These are phyloP conservation scores for Diaprepes abbreviatus DNA, from an alignment of 2,888 invertebrate species.

Conservation along the genomic window DNA sequence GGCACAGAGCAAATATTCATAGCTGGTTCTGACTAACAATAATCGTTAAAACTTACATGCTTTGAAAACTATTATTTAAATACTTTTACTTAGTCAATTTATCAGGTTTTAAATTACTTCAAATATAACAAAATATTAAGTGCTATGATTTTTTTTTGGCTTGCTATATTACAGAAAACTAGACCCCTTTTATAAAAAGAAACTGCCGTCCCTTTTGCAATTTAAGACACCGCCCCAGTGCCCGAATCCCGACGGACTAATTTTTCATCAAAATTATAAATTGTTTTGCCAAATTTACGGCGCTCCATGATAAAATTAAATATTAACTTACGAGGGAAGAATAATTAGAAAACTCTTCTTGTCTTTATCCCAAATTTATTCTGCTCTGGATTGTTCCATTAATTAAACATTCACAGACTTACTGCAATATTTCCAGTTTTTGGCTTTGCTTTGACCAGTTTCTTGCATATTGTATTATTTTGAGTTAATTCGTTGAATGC, in stretches of 20 bases:
- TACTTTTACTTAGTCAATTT: no score
- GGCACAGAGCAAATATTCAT: no score
- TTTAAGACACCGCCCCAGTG: not conserved
- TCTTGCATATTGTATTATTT: conserved; percentile 2
- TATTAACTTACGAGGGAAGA: conserved; percentile 50
- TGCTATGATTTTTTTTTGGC: not conserved
- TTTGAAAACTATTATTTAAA: no score
- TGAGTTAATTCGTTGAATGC: not conserved
- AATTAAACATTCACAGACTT: conserved; percentile 45
- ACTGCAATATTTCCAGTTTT: conserved; percentile 13
- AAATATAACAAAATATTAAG: not conserved
- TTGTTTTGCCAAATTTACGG: conserved; percentile 50
- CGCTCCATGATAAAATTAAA: conserved; percentile 48
- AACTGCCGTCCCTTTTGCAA: conserved; percentile 4
- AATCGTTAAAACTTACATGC: no score
- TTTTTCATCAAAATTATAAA: conserved; percentile 50
- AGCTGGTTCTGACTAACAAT: no score
- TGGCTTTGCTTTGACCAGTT: not conserved
- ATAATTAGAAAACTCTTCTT: conserved; percentile 50
- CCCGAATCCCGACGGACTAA: conserved; percentile 37
- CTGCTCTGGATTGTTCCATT: conserved; percentile 40
- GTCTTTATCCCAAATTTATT: conserved; percentile 50
- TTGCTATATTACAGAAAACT: not conserved
- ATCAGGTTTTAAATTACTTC: no score
- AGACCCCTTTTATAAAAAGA: not conserved